Evolutionary conservation across 2,113 vertebrate genomes (phyloP).

Genomic region (Rhadina sibilatrix): DNA sequence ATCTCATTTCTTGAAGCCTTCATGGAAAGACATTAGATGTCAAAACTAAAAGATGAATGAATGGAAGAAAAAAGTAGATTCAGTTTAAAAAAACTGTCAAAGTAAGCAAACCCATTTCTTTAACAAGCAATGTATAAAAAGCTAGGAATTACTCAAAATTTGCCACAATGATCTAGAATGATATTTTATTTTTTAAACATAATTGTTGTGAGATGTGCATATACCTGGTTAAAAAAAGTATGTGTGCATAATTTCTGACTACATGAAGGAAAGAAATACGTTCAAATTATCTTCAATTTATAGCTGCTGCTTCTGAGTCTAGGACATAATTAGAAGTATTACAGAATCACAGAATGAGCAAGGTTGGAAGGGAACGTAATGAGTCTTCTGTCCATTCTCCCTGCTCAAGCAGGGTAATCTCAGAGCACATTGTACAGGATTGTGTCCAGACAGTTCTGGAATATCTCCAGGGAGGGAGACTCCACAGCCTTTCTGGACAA

Average conservation of each 20-base stretch:
- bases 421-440: neutral
- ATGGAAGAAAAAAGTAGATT: conserved; percentile 18
- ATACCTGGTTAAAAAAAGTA: neutral
- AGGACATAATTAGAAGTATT: neutral
- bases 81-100: neutral
- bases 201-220: neutral
- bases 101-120: neutral
- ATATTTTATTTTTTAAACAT: neutral
- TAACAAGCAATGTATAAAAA: neutral
- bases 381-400: neutral
- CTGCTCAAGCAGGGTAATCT: neutral
- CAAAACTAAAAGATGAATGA: conserved; percentile 48
- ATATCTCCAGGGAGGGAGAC: neutral
- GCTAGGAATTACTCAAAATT: conserved; percentile 3
- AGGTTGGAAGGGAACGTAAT: neutral
- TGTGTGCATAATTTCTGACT: neutral
- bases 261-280: neutral
- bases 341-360: neutral
- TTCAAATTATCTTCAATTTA: neutral
- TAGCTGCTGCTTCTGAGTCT: neutral
- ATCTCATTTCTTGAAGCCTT: conserved; percentile 33
- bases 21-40: conserved; percentile 11
- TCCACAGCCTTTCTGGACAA: neutral
- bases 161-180: neutral
- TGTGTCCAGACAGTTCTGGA: neutral